phyloP scores from a whole-genome alignment of 2,113 vertebrate genomes.

The Myiagra hebetior region DNA sequence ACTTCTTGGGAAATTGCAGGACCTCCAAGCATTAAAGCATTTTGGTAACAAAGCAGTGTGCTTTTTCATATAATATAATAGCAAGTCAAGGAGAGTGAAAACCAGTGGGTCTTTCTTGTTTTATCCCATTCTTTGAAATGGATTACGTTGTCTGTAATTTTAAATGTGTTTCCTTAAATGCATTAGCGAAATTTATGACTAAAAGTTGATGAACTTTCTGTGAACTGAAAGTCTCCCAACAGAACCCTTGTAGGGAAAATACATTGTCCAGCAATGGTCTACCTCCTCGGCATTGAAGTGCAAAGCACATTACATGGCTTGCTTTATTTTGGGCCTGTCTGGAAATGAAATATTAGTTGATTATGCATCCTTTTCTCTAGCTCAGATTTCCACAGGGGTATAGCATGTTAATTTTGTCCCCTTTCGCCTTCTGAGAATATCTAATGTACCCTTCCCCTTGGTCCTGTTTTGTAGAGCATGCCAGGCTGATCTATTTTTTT shows the following conservation, averaged over 20 bases:
- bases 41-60: background rate
- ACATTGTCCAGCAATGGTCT: background rate
- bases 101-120: background rate
- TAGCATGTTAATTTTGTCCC: background rate
- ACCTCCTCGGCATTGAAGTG: background rate
- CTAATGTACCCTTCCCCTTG: background rate
- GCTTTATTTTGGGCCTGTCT: background rate
- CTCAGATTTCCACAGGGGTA: background rate
- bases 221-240: background rate
- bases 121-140: background rate
- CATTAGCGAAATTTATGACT: background rate
- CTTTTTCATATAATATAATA: background rate
- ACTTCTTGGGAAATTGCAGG: background rate
- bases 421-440: background rate
- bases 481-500: slow-evolving; percentile 14
- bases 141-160: background rate
- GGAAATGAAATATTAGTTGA: background rate
- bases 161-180: background rate
- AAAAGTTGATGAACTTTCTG: background rate
- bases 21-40: background rate
- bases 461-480: background rate
- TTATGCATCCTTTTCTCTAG: background rate
- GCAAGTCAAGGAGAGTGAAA: background rate
- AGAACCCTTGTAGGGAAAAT: background rate
- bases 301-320: background rate